A percentile compares a stretch with the other conserved stretches of the same genome.
These are phyloP conservation scores for Helostoma temminkii DNA, from an alignment of 2,797 vertebrate species.

Conservation along the genomic window DNA sequence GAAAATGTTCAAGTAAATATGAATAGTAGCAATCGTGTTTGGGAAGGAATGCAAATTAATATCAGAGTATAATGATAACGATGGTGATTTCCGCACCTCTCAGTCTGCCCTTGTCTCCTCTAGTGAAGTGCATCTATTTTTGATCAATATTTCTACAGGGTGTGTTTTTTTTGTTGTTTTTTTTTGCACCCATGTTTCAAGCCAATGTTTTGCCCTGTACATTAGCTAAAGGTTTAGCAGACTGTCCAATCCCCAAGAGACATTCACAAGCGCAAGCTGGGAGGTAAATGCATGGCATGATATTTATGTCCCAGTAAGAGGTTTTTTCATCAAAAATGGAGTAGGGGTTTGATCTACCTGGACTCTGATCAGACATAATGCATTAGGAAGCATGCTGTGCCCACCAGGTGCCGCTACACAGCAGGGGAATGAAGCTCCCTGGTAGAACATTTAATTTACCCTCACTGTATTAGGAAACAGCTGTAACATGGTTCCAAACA, in stretches of 20 bases:
- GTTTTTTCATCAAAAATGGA: slow-evolving; percentile 67
- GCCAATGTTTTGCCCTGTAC: slow-evolving; percentile 35
- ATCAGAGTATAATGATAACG: neutral
- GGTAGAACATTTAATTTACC: slow-evolving; percentile 37
- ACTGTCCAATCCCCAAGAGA: slow-evolving; percentile 26
- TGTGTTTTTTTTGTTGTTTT: slow-evolving; percentile 44
- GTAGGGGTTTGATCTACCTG: slow-evolving; percentile 63
- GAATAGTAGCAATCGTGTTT: neutral
- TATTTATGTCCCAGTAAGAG: slow-evolving; percentile 52
- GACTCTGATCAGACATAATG: slow-evolving; percentile 63
- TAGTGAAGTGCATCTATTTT: slow-evolving; percentile 15
- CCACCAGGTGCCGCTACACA: slow-evolving; percentile 30
- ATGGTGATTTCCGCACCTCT: slow-evolving; percentile 6
- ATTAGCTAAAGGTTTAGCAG: slow-evolving; percentile 24
- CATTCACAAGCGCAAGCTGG: slow-evolving; percentile 6
- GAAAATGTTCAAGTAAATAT: neutral
- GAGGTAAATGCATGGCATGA: slow-evolving; percentile 39
- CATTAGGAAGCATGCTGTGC: slow-evolving; percentile 57
- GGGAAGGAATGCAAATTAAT: neutral
- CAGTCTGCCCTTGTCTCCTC: neutral
- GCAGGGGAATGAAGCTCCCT: slow-evolving; percentile 42
- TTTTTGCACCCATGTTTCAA: slow-evolving; percentile 33
- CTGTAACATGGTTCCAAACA: slow-evolving; percentile 12
- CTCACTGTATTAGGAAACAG: slow-evolving; percentile 36
- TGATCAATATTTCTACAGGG: slow-evolving; percentile 33